Evolutionary conservation across 2,797 vertebrate genomes (phyloP), one percentile per base, ranked within the genome.

Genomic region (Diceros bicornis): DNA sequence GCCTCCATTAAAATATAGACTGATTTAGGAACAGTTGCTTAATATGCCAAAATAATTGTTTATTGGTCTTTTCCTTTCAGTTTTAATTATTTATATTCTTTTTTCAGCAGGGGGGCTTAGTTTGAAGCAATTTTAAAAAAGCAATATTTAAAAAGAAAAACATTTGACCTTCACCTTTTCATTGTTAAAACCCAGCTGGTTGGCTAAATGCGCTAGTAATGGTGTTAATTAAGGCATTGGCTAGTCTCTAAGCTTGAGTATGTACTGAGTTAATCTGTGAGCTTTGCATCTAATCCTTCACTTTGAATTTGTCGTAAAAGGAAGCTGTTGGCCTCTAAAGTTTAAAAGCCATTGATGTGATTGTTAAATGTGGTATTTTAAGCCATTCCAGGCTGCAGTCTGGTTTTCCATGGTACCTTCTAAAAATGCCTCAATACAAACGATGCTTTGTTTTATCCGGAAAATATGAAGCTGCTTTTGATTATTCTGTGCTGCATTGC

Each of bases 391-490:
- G 97, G 92, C 97, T 98, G 89, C 81, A 85, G 87, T 97, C 95
- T 97, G 95, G 96, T 92, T 98, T 98, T 98, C 94, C 94, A 96
- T 97, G 97, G 96, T 98, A 98, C 96, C 86, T 98, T 98, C 98
- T 97, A 98, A 98, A 98, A 98, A 98, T 98, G 97, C 96, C 97
- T 94, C 93, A 96, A 98, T 99, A 99, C 98, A 99, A 98, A 99
- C 89, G 98, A 97, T 98, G 98, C 99, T 99, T 99, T 99, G 99
- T 99, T 99, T 99, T 98, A 98, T 98, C 97, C 75, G 85, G 98
- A 96, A 98, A 99, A 98, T 98, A 98, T 97, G 98, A 99, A 98
- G 98, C 99, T 99, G 99, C 71, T 99, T 99, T 98, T 99, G 97
- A 99, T 99, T 99, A 99, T 97, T 98, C 77, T 68, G 25, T 96